Evolutionary conservation across 2,113 vertebrate species (phyloP), one percentile per base, ranked within the genome.

Genomic region (Erinaceus europaeus): DNA sequence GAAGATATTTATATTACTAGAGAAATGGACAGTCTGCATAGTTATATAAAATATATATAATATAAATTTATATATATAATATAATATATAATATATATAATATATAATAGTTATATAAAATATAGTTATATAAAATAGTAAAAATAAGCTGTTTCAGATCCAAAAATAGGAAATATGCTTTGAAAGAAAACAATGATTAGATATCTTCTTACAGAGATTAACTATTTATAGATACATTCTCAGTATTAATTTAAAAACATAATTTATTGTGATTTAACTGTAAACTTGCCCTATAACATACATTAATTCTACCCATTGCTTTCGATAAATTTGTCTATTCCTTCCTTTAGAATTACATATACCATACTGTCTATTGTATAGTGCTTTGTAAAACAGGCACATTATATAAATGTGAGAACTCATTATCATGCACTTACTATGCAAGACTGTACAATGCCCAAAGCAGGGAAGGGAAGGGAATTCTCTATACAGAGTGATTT

Each of bases 341-440:
- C 27, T 90, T 93, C 23, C 17, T 80, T 84, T 67, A 77, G 50
- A 46, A 36, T 76, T 88, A n/a, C 48, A 85, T 46, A 82, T 52
- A 69, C 9, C n/a, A 87, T 32, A 9, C 21, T 80, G 77, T 86
- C 61, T 89, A 61, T 57, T 86, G 57, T 86, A 52, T 44, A 87
- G 64, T 44, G 79, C 9, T 89, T 91, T 94, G 65, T 90, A 93
- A 94, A 89, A 94, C 91, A 92, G 78, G 27, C 71, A 76, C 64
- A 88, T 82, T 91, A 94, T 72, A 91, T 61, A 87, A 91, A 94
- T 72, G 61, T 78, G 82, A 89, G 75, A 92, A 90, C 46, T 86
- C 75, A 90, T 95, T 94, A 94, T 84, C 89, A 76, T 79, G 38
- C 80, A 90, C 78, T 95, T 91, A 93, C 75, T 89, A 94, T 94